Conservation (phyloP, 2,888 invertebrate species). For the Andricus curvator region DNA sequence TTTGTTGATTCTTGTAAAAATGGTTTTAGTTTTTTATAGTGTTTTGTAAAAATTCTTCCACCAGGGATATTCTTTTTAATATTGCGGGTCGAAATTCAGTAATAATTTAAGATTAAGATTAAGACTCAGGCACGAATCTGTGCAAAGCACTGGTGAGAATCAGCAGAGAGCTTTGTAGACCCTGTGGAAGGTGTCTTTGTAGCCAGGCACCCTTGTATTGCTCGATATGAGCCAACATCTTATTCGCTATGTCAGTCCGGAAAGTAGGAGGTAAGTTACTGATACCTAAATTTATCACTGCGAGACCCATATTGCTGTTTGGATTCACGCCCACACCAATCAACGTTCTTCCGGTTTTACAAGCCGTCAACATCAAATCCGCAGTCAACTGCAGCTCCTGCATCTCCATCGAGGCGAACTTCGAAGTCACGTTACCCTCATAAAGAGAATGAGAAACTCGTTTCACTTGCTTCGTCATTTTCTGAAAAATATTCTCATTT, state of each 20-base stretch:
- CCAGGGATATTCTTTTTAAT: neutral
- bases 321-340: constrained; percentile 81
- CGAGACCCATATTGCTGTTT: constrained; percentile 80
- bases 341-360: constrained; percentile 81
- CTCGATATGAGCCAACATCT: constrained; percentile 80
- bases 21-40: no score
- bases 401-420: constrained; percentile 78
- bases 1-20: no score
- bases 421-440: constrained; percentile 75
- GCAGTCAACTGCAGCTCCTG: constrained; percentile 82
- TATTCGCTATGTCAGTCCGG: constrained; percentile 84
- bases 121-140: constrained; percentile 78
- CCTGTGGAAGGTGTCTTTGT: constrained; percentile 80
- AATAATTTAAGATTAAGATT: constrained; percentile 71
- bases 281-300: constrained; percentile 82
- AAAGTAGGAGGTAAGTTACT: constrained; percentile 82
- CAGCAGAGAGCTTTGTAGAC: constrained; percentile 79
- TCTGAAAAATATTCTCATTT: constrained; percentile 70
- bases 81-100: neutral
- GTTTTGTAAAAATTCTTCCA: no score
- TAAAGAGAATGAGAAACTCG: constrained; percentile 79
- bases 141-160: constrained; percentile 79
- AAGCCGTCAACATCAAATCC: constrained; percentile 82
- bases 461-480: constrained; percentile 81
- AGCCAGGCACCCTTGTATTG: constrained; percentile 81